phyloP scores from a whole-genome alignment of 92 coral and sea anemone species.

The Bergia sp. region DNA sequence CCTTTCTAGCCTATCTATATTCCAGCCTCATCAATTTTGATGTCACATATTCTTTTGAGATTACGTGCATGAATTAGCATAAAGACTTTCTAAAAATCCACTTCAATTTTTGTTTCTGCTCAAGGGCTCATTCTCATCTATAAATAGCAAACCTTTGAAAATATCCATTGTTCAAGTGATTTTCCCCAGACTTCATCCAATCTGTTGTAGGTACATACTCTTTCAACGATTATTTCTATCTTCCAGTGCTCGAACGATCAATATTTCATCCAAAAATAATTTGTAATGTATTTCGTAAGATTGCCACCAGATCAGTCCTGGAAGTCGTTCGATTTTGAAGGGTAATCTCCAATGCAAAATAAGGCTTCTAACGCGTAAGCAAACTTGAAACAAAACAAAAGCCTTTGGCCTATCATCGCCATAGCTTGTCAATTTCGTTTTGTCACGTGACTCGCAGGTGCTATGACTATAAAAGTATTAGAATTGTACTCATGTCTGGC shows the following conservation, averaged over 20 bases:
- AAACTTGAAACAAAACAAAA: conserved; percentile 8
- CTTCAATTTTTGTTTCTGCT: neutral
- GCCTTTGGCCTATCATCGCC: conserved; percentile 14
- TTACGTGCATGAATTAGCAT: neutral
- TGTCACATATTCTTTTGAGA: neutral
- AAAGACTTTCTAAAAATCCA: neutral
- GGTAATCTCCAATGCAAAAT: conserved; percentile 23
- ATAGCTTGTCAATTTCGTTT: conserved; percentile 12
- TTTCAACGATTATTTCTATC: neutral
- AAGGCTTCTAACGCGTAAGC: neutral
- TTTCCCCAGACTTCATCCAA: neutral
- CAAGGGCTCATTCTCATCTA: neutral
- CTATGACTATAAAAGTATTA: neutral
- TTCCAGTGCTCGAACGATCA: neutral
- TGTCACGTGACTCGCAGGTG: conserved; percentile 45
- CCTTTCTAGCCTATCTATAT: neutral
- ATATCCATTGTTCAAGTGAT: neutral
- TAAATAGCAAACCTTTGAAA: neutral
- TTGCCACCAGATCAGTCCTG: neutral
- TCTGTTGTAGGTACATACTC: neutral
- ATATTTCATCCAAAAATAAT: neutral
- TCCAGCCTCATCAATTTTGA: neutral
- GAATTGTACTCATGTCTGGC: conserved; percentile 17
- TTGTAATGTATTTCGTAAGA: neutral
- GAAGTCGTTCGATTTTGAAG: neutral